Percentiles rank a stretch among this genome's conserved stretches.
Conservation (phyloP, 2,797 vertebrate species). For the Coregonus sp. region DNA sequence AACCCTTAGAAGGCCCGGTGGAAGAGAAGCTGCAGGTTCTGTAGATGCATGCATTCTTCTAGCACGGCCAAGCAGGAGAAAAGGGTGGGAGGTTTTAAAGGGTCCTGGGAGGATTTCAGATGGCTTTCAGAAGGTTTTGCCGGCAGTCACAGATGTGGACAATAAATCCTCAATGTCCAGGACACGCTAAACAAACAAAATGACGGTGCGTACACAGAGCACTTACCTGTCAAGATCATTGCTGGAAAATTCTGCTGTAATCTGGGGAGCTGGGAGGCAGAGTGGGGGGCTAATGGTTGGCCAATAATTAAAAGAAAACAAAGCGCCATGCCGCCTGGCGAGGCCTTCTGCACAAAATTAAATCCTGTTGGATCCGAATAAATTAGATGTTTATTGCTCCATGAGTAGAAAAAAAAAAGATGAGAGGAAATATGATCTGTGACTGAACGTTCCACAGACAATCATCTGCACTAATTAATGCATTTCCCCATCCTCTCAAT, state of each 20-base stretch:
- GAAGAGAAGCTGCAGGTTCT: not conserved
- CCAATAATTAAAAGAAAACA: constrained; percentile 62
- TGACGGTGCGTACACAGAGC: constrained; percentile 43
- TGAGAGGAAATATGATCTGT: constrained; percentile 43
- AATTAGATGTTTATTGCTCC: constrained; percentile 57
- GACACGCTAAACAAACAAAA: constrained; percentile 56
- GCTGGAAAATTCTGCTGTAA: constrained; percentile 44
- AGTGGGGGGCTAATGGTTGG: constrained; percentile 48
- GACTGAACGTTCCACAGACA: constrained; percentile 19
- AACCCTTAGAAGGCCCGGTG: not conserved
- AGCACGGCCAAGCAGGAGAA: not conserved
- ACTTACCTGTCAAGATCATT: constrained; percentile 53
- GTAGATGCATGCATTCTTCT: not conserved
- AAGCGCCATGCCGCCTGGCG: constrained; percentile 40
- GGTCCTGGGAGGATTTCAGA: constrained; percentile 4
- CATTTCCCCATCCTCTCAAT: constrained; percentile 47
- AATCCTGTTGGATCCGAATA: constrained; percentile 57
- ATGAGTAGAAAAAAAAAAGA: constrained; percentile 20
- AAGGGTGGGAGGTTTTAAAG: constrained; percentile 1
- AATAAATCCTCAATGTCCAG: constrained; percentile 17
- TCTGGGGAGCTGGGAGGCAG: constrained; percentile 38
- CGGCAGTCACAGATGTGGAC: not conserved
- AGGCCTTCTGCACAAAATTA: constrained; percentile 48
- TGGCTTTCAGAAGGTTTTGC: not conserved
- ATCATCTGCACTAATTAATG: constrained; percentile 42